phyloP scores from a whole-genome alignment of 2,113 vertebrate species.

The Sinocyclocheilus grahami region DNA sequence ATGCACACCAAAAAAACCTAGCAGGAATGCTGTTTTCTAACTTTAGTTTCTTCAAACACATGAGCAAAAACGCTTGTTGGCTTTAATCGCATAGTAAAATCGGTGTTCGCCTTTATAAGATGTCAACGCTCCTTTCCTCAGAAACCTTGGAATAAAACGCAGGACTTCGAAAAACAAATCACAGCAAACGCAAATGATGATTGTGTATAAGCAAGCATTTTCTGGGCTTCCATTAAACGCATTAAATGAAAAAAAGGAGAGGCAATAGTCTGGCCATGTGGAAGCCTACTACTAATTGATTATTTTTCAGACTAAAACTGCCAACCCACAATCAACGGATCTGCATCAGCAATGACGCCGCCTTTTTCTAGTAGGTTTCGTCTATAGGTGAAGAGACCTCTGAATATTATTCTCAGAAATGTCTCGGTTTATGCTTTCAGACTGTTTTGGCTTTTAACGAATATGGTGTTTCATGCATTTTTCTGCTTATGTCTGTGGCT shows the following conservation, averaged over 20 bases:
- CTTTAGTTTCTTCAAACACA: not conserved
- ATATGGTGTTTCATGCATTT: not conserved
- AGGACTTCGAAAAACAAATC: not conserved
- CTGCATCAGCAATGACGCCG: too few relatives aligned
- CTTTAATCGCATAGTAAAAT: not conserved
- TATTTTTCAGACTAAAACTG: too few relatives aligned
- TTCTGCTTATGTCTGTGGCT: not conserved
- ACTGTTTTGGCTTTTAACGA: not conserved
- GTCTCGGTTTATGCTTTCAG: not conserved
- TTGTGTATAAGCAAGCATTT: too few relatives aligned
- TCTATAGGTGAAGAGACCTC: not conserved
- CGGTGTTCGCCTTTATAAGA: not conserved
- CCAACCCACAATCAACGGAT: too few relatives aligned
- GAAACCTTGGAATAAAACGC: not conserved
- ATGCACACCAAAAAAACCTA: not conserved
- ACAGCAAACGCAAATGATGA: not conserved
- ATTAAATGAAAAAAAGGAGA: not conserved
- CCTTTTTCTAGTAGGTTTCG: not conserved
- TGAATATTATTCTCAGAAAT: not conserved
- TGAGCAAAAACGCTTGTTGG: not conserved
- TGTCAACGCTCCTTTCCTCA: not conserved
- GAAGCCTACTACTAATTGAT: too few relatives aligned
- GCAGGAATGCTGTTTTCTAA: not conserved
- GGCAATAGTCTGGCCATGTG: too few relatives aligned
- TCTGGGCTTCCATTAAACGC: too few relatives aligned